phyloP scores from a whole-genome alignment of 2,888 invertebrate species.

The Busseola fusca region DNA sequence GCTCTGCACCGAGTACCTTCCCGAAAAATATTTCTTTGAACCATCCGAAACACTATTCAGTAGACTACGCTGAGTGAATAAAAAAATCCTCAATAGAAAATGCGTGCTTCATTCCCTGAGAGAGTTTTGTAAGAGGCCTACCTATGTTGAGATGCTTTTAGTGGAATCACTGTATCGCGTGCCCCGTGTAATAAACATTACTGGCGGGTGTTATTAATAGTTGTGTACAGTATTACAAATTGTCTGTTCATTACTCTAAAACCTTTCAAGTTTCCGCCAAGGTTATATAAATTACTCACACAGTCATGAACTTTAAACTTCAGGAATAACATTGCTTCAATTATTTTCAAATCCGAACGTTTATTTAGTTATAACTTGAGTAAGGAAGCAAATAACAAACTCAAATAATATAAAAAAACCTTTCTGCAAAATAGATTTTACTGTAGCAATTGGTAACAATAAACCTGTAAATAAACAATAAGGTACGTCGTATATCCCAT shows the following conservation, averaged over 20 bases:
- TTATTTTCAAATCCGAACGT: constrained; percentile 43
- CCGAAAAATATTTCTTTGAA: constrained; percentile 78
- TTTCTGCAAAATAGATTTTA: background rate
- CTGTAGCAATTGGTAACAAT: constrained; percentile 27
- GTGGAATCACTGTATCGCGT: constrained; percentile 84
- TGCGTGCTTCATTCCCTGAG: constrained; percentile 68
- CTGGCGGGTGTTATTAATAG: constrained; percentile 72
- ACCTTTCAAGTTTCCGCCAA: constrained; percentile 62
- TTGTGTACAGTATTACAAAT: constrained; percentile 71
- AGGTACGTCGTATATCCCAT: constrained; percentile 52
- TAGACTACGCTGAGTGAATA: constrained; percentile 76
- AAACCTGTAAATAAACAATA: constrained; percentile 42
- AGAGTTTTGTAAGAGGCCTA: constrained; percentile 69
- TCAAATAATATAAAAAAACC: background rate
- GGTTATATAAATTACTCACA: constrained; percentile 40
- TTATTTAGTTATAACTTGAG: constrained; percentile 46
- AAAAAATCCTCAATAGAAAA: constrained; percentile 73
- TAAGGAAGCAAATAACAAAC: constrained; percentile 8
- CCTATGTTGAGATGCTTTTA: constrained; percentile 79
- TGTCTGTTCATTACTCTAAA: constrained; percentile 69
- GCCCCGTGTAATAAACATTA: constrained; percentile 76
- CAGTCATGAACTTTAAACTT: constrained; percentile 44
- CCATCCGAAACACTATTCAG: constrained; percentile 76
- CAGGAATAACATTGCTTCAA: constrained; percentile 40
- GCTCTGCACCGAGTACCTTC: constrained; percentile 65